Percentiles rank a stretch among this genome's conserved stretches.
phyloP scores from a whole-genome alignment of 2,797 vertebrate genomes.

The Hoplostethus atlanticus region DNA sequence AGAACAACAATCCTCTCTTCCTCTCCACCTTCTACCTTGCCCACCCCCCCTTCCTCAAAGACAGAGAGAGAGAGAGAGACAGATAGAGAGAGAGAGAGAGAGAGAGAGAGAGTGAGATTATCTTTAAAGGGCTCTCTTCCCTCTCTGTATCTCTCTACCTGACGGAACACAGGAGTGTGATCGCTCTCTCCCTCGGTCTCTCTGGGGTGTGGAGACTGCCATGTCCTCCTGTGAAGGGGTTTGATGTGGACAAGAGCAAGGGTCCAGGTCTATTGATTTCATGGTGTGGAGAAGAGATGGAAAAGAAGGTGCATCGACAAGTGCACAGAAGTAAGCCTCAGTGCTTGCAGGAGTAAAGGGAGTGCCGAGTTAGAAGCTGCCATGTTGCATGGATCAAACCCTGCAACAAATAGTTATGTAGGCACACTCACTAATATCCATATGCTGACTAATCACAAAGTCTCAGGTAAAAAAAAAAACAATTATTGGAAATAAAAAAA shows the following conservation, averaged over 20 bases:
- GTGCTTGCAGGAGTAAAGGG: conserved; percentile 8
- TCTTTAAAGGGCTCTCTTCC: conserved; percentile 52
- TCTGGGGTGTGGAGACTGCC: conserved; percentile 59
- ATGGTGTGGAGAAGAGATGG: conserved; percentile 40
- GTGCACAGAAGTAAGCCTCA: not conserved
- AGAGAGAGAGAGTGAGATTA: conserved; percentile 39
- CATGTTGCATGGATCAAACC: not conserved
- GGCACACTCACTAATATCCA: not conserved
- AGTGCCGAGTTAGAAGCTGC: not conserved
- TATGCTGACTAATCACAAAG: not conserved
- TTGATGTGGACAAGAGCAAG: conserved; percentile 65
- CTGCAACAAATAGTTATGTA: not conserved
- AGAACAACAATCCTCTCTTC: conserved; percentile 51
- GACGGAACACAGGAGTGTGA: conserved; percentile 44
- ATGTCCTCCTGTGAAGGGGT: conserved; percentile 59
- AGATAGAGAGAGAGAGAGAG: conserved; percentile 23
- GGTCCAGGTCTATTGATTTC: conserved; percentile 61
- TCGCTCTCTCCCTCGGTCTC: conserved; percentile 33
- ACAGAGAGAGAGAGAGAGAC: not conserved
- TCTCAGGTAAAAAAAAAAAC: not conserved
- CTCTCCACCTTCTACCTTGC: conserved; percentile 48
- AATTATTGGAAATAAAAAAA: too few relatives aligned
- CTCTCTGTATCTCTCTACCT: conserved; percentile 54
- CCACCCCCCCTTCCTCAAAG: conserved; percentile 16
- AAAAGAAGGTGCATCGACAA: conserved; percentile 11